These are phyloP conservation scores for Brachionus plicatilis DNA, from an alignment of 1,140 invertebrate species.

Conservation along the genomic window DNA sequence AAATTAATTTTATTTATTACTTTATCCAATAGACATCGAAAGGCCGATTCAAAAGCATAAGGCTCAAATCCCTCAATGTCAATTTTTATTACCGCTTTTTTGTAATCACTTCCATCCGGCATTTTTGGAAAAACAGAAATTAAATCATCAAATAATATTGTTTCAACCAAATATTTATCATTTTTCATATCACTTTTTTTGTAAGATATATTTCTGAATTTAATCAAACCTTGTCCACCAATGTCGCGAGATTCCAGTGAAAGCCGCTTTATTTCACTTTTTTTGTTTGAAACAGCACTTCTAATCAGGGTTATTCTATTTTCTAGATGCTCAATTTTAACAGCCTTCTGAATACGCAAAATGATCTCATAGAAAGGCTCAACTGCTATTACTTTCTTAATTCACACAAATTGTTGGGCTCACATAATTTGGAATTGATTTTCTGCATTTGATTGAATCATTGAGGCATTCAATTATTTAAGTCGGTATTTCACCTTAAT, in stretches of 20 bases:
- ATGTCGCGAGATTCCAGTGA: not conserved
- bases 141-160: constrained; percentile 17
- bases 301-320: not conserved
- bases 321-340: not conserved
- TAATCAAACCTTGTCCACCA: not conserved
- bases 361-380: constrained; percentile 1
- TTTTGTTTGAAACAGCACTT: not conserved
- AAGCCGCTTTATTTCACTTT: not conserved
- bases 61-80: constrained; percentile 11
- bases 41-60: not conserved
- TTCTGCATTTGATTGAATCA: no score
- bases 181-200: not conserved
- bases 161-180: constrained; percentile 2
- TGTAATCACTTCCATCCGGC: not conserved
- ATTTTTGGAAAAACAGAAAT: not conserved
- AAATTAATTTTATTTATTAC: no score
- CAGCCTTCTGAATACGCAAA: not conserved
- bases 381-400: not conserved
- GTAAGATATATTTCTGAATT: not conserved
- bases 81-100: constrained; percentile 9
- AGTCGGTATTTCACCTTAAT: no score
- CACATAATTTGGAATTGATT: no score
- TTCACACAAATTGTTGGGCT: not conserved
- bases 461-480: no score
- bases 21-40: no score